These are phyloP conservation scores for Geopemphigus sp. DNA, from an alignment of 1,140 invertebrate species.

Conservation along the genomic window DNA sequence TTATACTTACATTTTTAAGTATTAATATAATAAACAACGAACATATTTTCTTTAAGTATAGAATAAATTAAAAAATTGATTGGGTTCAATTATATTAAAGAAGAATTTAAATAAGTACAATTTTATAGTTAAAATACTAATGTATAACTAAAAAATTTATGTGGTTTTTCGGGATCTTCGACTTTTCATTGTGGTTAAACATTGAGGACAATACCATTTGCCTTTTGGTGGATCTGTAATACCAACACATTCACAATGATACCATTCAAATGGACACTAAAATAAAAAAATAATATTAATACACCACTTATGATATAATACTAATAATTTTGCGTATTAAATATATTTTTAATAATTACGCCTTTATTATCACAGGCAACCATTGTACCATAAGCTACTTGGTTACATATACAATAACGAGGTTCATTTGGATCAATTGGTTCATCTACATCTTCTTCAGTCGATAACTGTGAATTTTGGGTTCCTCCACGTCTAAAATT, in stretches of 20 bases:
- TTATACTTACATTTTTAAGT: neutral
- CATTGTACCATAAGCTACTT: slow-evolving; percentile 98
- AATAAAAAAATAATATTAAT: slow-evolving; percentile 4
- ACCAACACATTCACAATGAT: slow-evolving; percentile 96
- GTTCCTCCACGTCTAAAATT: slow-evolving; percentile 37
- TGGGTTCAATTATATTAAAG: slow-evolving; percentile 15
- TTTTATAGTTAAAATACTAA: neutral
- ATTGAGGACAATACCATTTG: slow-evolving; percentile 98
- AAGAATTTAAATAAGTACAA: neutral
- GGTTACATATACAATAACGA: slow-evolving; percentile 95
- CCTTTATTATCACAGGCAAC: slow-evolving; percentile 98
- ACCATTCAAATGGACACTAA: slow-evolving; percentile 97
- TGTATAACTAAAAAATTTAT: neutral
- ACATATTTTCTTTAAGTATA: neutral
- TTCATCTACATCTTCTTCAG: slow-evolving; percentile 42
- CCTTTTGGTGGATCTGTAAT: slow-evolving; percentile 94
- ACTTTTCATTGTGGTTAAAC: slow-evolving; percentile 81
- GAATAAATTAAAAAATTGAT: neutral
- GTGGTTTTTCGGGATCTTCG: slow-evolving; percentile 59
- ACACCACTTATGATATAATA: neutral
- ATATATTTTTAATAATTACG: slow-evolving; percentile 61
- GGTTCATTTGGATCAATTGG: slow-evolving; percentile 82
- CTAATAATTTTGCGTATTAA: neutral
- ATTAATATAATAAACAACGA: neutral
- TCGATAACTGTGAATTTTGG: slow-evolving; percentile 21